Percentiles rank a stretch among this genome's conserved stretches.
phyloP scores from a whole-genome alignment of 2,113 vertebrate species.

The Corynorhinus townsendii region DNA sequence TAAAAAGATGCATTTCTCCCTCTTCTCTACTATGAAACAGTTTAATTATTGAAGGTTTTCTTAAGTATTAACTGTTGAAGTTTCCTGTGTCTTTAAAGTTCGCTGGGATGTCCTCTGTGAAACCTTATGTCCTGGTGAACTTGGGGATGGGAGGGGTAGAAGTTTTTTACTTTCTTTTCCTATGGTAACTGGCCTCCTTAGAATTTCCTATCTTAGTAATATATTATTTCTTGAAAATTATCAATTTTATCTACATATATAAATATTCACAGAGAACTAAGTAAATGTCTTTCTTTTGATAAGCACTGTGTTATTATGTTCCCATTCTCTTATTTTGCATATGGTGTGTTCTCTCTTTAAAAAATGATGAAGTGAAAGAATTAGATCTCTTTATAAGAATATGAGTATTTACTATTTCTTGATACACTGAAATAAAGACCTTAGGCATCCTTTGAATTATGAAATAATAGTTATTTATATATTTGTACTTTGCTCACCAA shows the following conservation, averaged over 20 bases:
- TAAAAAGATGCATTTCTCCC: not conserved
- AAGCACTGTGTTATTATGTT: not conserved
- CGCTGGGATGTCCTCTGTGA: not conserved
- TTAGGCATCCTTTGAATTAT: not conserved
- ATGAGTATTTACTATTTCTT: slow-evolving; percentile 9
- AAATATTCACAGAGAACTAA: not conserved
- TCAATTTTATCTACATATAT: not conserved
- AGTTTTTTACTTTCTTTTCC: not conserved
- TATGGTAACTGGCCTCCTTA: not conserved
- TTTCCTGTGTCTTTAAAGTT: not conserved
- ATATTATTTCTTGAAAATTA: not conserved
- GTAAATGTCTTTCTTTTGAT: not conserved
- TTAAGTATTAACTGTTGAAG: not conserved
- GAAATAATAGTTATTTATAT: not conserved
- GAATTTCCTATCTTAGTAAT: not conserved
- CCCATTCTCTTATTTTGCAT: not conserved
- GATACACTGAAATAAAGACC: not conserved
- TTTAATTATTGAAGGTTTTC: not conserved
- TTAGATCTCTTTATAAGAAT: not conserved
- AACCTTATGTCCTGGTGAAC: not conserved
- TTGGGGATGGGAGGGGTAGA: not conserved
- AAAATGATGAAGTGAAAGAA: not conserved
- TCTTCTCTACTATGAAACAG: not conserved
- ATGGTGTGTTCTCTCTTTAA: not conserved
- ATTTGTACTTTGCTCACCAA: not conserved